Base-by-base conservation (phyloP, 1,140 invertebrate species). In the Nephotettix cincticeps region DNA sequence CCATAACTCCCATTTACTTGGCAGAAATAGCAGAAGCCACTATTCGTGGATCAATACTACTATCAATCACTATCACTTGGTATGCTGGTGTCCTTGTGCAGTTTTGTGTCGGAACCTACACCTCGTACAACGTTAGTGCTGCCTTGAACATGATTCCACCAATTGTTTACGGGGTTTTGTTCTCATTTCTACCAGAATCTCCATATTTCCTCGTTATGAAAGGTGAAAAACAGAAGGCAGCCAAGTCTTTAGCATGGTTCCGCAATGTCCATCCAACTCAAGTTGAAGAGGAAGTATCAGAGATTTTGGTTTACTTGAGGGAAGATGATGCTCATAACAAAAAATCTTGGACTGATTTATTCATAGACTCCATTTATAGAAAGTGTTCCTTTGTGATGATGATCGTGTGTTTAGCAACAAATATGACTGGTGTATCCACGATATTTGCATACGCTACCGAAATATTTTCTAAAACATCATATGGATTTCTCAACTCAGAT, bases 1-100 rank as follows among this genome's bases (percentile, higher is more conserved):
- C 92, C 0, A 86, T 89, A n/a, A 84, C 89, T 1, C 93, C 93
- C 0, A 91, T 95, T 85, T 96, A 95, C 79, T 86, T 93, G 70
- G 93, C 92, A 36, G 93, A 96, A 82, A 93, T 94, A 36, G 89
- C 76, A 0, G 71, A 65, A 1, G 66, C 71, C 1, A 36, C 67
- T 14, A 81, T 75, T 14, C 71, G 76, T 29, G 76, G 76, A 0
- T 36, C 32, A 36, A 14, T 36, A 14, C 61, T 70, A 0, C 28
- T 77, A 14, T 27, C 21, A 1, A 58, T 56, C 3, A 32, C 56
- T 1, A 40, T 61, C 2, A 40, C 65, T 25, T 73, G 68, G 67
- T 69, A 51, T 36, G 40, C 47, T 0, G 72, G 72, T 0, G 28
- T 28, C 3, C 23, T 73, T 0, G 88, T 89, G 74, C 90, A 91